Evolutionary conservation across 2,888 invertebrate species (phyloP), one percentile per base, ranked within the genome.

Genomic region (Smittia aterrima): DNA sequence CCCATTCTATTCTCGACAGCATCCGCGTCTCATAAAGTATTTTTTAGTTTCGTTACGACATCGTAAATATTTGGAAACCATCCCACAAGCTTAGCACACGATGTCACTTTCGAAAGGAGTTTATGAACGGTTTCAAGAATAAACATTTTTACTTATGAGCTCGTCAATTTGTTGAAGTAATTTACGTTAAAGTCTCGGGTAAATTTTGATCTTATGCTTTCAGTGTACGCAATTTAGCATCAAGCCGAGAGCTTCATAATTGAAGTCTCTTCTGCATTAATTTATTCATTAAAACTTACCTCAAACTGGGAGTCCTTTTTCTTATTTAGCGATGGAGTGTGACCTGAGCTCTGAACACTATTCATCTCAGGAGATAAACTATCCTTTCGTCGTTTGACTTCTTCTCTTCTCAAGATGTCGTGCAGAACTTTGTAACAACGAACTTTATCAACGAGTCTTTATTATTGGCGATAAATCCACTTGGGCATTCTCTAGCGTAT

Each of bases 241-340:
- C n/a, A n/a, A n/a, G n/a, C n/a, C n/a, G n/a, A n/a, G n/a, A n/a
- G n/a, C n/a, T n/a, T n/a, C n/a, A n/a, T n/a, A n/a, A n/a, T n/a
- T n/a, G n/a, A n/a, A n/a, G n/a, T n/a, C n/a, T n/a, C n/a, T n/a
- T n/a, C n/a, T n/a, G n/a, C n/a, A n/a, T n/a, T n/a, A n/a, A n/a
- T n/a, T n/a, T n/a, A n/a, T n/a, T n/a, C n/a, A n/a, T n/a, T n/a
- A n/a, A n/a, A n/a, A n/a, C 66, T 73, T 73, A 74, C 74, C 74
- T 74, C 74, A 47, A 74, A 74, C 47, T 74, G 66, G 9, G 74
- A 74, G 32, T 74, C 74, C 53, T 74, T 74, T 62, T 72, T 72
- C 72, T 62, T 72, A 20, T 40, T 62, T 20, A 72, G 72, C 53
- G 72, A 72, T 72, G 72, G 32, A 22, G 72, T 72, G 20, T 72